phyloP scores from a whole-genome alignment of 2,888 invertebrate genomes.

The Cantharis flavilabris region DNA sequence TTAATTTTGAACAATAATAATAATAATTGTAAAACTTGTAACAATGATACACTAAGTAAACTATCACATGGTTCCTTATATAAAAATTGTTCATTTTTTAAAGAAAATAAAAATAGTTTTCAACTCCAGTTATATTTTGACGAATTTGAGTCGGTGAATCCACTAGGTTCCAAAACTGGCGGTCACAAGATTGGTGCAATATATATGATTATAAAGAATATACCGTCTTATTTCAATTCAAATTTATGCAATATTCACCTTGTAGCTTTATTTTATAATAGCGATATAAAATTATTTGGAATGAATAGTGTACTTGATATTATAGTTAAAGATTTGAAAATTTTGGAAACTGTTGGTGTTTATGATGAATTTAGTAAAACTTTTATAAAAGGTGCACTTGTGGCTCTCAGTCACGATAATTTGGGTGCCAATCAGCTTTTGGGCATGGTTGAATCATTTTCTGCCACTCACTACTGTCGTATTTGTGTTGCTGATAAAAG shows the following conservation, averaged over 20 bases:
- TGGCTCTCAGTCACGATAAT: constrained; percentile 22
- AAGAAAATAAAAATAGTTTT: constrained; percentile 4
- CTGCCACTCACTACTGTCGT: constrained; percentile 34
- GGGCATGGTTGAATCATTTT: constrained; percentile 37
- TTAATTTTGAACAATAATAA: neutral
- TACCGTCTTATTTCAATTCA: constrained; percentile 20
- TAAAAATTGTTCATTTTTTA: constrained; percentile 1
- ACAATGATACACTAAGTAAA: neutral
- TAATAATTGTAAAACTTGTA: neutral
- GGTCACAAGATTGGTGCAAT: constrained; percentile 24
- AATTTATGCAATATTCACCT: constrained; percentile 18
- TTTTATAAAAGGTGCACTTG: constrained; percentile 21
- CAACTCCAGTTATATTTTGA: constrained; percentile 27
- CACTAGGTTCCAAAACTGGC: constrained; percentile 25
- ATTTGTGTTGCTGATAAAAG: constrained; percentile 29
- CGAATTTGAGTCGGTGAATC: constrained; percentile 24
- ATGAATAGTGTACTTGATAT: constrained; percentile 12
- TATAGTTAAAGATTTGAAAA: constrained; percentile 18
- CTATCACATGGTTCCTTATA: neutral
- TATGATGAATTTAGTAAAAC: neutral
- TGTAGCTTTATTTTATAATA: neutral
- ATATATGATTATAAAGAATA: constrained; percentile 13
- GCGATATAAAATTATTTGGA: neutral
- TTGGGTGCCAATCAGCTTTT: constrained; percentile 29
- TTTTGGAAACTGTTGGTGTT: constrained; percentile 16